Evolutionary conservation across 2,797 vertebrate genomes (phyloP), one percentile per base, ranked within the genome.

Genomic region (Sardinella longiceps): DNA sequence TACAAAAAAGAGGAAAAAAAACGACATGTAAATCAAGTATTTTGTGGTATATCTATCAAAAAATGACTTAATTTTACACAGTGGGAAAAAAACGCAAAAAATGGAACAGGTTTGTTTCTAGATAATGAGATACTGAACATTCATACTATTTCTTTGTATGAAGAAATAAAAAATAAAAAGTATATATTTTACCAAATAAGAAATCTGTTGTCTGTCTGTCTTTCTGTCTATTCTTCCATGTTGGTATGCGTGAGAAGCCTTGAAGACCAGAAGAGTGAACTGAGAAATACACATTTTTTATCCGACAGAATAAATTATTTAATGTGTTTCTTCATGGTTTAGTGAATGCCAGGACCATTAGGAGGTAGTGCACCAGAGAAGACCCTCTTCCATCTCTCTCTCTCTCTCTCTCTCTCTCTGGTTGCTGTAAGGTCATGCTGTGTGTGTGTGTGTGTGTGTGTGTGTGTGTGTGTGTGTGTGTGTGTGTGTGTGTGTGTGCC

Each of bases 71-170:
- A 97, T 98, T 99, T 99, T 99, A 97, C 97, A 98, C 95, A 93
- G 91, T 96, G 63, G 93, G 94, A 97, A 94, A 90, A 91, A 97
- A 94, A 90, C 90, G 93, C 87, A 94, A 94, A 92, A 92, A 94
- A 94, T 90, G 93, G 89, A 94, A 93, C 90, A 90, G 92, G 96
- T 70, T 70, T 94, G 95, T 99, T 98, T 99, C 97, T 98, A 98
- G 96, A 95, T 92, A 96, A 97, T 96, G 95, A 95, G 97, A 96
- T 97, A 97, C 95, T 97, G 96, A 95, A 95, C 95, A 97, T 97
- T 98, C 96, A 97, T 97, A 96, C 96, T 94, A 95, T 97, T 97
- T 96, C 97, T 97, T 98, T 98, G 96, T 98, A 98, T 97, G 97
- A 97, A 96, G 92, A 98, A 98, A 98, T 97, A 98, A 70, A 99